Evolutionary conservation across 2,113 vertebrate genomes (phyloP), one percentile per base, ranked within the genome.

Genomic region (Ceuthmochares aereus): DNA sequence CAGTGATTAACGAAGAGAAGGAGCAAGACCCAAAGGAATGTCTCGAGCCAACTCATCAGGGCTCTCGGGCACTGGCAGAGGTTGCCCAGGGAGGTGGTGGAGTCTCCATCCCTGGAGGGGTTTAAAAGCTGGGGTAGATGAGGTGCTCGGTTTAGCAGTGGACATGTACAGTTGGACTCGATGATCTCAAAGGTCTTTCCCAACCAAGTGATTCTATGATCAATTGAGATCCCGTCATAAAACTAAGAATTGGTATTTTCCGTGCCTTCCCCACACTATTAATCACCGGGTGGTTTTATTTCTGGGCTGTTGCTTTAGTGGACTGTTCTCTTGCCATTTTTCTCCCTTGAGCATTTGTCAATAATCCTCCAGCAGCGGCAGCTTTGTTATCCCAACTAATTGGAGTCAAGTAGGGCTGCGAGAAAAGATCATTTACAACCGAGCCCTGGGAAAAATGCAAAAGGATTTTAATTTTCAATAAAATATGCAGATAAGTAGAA

Each of bases 341-440:
- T 60, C 58, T 49, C 56, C 84, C 69, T 62, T 6, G 56, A 81
- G 47, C 89, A 17, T 93, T 93, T 95, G 90, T 95, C 95, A 95
- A 74, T 93, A 95, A 93, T 90, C 79, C 95, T 47, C 86, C 37
- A 49, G 73, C 83, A 93, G 93, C 86, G 10, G 89, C 87, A 89
- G 93, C 91, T 93, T 95, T 95, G 95, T 95, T 90, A 95, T 78
- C 93, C 89, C 92, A 70, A 84, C 90, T 92, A 93, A 95, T 89
- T 89, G 95, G 95, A 97, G 96, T 95, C 96, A 96, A 93, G 94
- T 93, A 52, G 93, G 89, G 92, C 93, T 58, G 64, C 45, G 22
- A 87, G 87, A 86, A 96, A 92, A 80, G 82, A 77, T 84, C 36
- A 17, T 51, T 76, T 67, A 9, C 26, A 1, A 25, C 6, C 2